phyloP scores from a whole-genome alignment of 2,797 vertebrate species.

The Huso huso region DNA sequence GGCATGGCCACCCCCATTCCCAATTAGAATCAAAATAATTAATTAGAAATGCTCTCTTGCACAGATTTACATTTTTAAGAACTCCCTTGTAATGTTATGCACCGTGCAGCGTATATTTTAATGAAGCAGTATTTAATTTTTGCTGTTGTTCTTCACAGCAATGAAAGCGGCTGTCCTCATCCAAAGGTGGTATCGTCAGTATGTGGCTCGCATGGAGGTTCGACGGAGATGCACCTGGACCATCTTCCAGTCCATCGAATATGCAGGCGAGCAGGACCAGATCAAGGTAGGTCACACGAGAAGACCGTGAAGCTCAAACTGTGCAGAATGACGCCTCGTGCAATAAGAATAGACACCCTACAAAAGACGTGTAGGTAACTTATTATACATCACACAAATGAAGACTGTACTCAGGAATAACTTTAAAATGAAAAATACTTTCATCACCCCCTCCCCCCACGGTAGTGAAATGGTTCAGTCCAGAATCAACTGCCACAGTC shows the following conservation, averaged over 20 bases:
- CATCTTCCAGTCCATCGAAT: conserved; percentile 45
- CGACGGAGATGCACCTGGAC: conserved; percentile 84
- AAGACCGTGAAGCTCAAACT: too few relatives aligned
- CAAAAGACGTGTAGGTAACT: background rate
- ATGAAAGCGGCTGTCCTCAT: conserved; percentile 79
- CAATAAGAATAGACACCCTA: background rate
- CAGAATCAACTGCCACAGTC: too few relatives aligned
- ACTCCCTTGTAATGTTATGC: background rate
- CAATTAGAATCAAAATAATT: too few relatives aligned
- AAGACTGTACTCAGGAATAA: too few relatives aligned
- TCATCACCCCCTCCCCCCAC: too few relatives aligned
- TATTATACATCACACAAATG: too few relatives aligned
- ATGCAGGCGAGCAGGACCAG: conserved; percentile 86
- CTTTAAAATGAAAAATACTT: background rate
- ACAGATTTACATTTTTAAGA: background rate
- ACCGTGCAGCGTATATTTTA: background rate
- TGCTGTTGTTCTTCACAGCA: conserved; percentile 44
- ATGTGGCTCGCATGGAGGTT: conserved; percentile 77
- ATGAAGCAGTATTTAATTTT: background rate
- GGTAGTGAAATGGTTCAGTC: too few relatives aligned
- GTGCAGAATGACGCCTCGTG: too few relatives aligned
- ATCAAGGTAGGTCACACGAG: conserved; percentile 62
- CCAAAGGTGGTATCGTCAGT: conserved; percentile 84
- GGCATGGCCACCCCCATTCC: too few relatives aligned
- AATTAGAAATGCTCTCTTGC: too few relatives aligned